phyloP scores from a whole-genome alignment of 64 coral and sea anemone genomes.

The Stichodactyla mertensii region DNA sequence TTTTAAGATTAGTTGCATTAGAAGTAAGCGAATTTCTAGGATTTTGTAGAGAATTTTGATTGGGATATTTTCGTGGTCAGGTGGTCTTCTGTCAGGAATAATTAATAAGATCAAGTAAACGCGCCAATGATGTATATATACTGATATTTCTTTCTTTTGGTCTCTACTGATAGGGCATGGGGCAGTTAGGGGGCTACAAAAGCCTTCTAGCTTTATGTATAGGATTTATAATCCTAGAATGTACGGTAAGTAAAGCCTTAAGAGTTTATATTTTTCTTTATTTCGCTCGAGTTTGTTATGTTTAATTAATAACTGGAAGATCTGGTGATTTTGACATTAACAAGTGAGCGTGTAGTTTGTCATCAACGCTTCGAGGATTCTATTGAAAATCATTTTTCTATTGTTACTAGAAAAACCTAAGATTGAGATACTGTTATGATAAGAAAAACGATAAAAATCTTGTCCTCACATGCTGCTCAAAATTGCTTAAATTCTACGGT shows the following conservation, averaged over 20 bases:
- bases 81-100: slow-evolving; percentile 4
- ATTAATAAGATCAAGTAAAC: slow-evolving; percentile 10
- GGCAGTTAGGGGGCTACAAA: slow-evolving; percentile 84
- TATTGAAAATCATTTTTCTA: neutral
- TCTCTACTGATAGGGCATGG: slow-evolving; percentile 80
- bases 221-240: slow-evolving; percentile 83
- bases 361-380: slow-evolving; percentile 7
- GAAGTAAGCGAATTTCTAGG: neutral
- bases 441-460: neutral
- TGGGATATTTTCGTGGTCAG: slow-evolving; percentile 16
- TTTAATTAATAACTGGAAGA: slow-evolving; percentile 84
- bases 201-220: slow-evolving; percentile 91
- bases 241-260: slow-evolving; percentile 56
- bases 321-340: slow-evolving; percentile 29
- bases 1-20: neutral
- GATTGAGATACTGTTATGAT: neutral
- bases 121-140: slow-evolving; percentile 8
- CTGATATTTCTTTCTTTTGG: slow-evolving; percentile 46
- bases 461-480: neutral
- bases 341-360: neutral
- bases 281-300: slow-evolving; percentile 41
- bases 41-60: neutral
- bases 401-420: slow-evolving; percentile 2
- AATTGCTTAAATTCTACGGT: neutral
- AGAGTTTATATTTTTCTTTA: neutral